A percentile compares a stretch with the other conserved stretches of the same genome.
Evolutionary conservation across 2,888 invertebrate genomes (phyloP).

Genomic region (Yponomeuta sedellus): DNA sequence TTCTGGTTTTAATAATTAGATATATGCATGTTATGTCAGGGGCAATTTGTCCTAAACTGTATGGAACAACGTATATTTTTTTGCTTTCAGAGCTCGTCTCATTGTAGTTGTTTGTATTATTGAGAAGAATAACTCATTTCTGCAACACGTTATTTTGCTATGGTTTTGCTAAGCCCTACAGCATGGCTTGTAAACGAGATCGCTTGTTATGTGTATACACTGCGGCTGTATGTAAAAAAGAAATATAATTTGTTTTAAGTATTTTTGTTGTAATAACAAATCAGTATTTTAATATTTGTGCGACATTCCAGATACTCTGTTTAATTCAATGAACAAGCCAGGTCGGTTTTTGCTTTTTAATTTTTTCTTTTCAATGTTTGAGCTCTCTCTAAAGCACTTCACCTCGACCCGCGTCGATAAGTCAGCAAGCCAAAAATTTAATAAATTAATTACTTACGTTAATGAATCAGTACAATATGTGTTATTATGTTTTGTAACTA

Average conservation of each 20-base stretch:
- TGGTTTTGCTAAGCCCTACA: no score
- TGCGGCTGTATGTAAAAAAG: constrained; percentile 48
- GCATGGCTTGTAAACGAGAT: no score
- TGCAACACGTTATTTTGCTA: no score
- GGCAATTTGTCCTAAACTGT: no score
- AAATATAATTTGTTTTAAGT: constrained; percentile 44
- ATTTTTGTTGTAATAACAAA: constrained; percentile 62
- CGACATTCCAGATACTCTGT: constrained; percentile 68
- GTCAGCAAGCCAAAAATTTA: constrained; percentile 17
- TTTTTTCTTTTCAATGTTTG: constrained; percentile 24
- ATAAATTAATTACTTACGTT: constrained; percentile 6
- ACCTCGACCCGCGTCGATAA: neutral
- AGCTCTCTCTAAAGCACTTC: constrained; percentile 29
- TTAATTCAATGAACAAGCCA: neutral
- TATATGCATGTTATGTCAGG: no score
- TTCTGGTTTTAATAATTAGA: no score
- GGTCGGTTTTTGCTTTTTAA: neutral
- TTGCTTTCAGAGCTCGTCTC: no score
- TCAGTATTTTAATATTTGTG: constrained; percentile 74
- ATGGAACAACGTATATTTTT: no score
- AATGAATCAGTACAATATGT: constrained; percentile 15
- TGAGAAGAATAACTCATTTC: no score
- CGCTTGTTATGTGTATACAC: constrained; percentile 23
- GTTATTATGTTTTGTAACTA: constrained; percentile 10
- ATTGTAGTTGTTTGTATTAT: no score